A percentile compares a stretch with the other conserved stretches of the same genome.
phyloP scores from a whole-genome alignment of 1,140 invertebrate species.

The Chelonus insularis region DNA sequence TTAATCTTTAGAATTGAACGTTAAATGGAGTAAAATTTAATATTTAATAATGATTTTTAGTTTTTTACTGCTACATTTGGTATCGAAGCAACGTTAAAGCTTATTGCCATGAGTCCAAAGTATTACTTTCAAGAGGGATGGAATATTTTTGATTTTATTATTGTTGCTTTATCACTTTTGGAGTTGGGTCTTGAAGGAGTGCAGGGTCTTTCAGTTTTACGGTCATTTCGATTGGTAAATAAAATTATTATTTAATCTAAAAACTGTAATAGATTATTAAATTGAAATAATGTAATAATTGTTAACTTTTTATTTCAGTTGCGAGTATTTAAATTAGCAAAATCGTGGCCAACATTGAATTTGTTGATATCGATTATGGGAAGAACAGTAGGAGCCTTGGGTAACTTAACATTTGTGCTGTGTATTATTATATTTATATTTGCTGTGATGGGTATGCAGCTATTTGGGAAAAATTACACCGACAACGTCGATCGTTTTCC shows the following conservation, averaged over 20 bases:
- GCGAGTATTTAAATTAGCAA: slow-evolving; percentile 98
- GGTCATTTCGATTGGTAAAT: slow-evolving; percentile 94
- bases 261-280: slow-evolving; percentile 24
- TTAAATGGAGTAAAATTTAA: not conserved
- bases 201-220: slow-evolving; percentile 92
- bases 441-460: slow-evolving; percentile 97
- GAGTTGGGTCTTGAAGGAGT: slow-evolving; percentile 92
- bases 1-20: not conserved
- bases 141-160: slow-evolving; percentile 99
- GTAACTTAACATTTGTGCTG: slow-evolving; percentile 96
- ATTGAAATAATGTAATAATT: slow-evolving; percentile 23
- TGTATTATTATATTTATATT: slow-evolving; percentile 99
- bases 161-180: slow-evolving; percentile 91
- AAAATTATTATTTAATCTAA: slow-evolving; percentile 17
- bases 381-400: slow-evolving; percentile 94
- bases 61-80: slow-evolving; percentile 98
- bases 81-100: slow-evolving; percentile 93
- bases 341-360: slow-evolving; percentile 98
- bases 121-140: slow-evolving; percentile 98
- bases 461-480: slow-evolving; percentile 92
- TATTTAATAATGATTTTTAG: slow-evolving; percentile 61
- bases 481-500: slow-evolving; percentile 81
- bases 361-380: slow-evolving; percentile 98
- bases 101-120: slow-evolving; percentile 95
- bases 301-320: slow-evolving; percentile 69